phyloP scores from a whole-genome alignment of 2,888 invertebrate species.

The Bedellia somnulentella region DNA sequence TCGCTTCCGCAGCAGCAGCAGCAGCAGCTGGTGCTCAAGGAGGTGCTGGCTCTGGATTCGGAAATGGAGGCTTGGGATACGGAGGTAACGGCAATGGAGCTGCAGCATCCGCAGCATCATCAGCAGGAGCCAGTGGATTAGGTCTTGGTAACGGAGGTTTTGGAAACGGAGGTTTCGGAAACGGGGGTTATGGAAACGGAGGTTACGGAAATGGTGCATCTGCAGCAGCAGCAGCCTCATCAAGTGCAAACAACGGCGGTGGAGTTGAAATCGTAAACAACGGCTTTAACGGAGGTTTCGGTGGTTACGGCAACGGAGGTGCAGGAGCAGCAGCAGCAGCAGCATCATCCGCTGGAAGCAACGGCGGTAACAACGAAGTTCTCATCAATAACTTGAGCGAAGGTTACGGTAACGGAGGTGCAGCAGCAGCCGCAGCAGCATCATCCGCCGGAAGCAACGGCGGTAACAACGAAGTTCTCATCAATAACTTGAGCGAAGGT shows the following conservation, averaged over 20 bases:
- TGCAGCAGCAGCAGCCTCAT: not conserved
- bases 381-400: no score
- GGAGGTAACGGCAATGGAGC: not conserved
- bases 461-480: slow-evolving; percentile 6
- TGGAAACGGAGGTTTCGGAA: no score
- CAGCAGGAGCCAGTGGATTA: not conserved
- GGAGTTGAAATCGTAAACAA: not conserved
- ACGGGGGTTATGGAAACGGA: not conserved
- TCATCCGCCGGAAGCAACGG: slow-evolving; percentile 4
- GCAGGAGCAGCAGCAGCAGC: slow-evolving; percentile 7
- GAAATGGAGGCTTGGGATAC: slow-evolving; percentile 1
- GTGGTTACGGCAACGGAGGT: not conserved
- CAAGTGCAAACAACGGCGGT: not conserved
- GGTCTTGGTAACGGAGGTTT: not conserved
- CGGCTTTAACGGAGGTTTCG: not conserved
- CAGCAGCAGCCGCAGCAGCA: slow-evolving; percentile 5
- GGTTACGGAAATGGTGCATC: not conserved
- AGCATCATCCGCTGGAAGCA: slow-evolving; percentile 8
- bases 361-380: slow-evolving; percentile 2
- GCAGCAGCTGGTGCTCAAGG: slow-evolving; percentile 2
- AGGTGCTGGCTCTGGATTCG: slow-evolving; percentile 1
- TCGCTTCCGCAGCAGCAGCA: not conserved
- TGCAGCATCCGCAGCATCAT: not conserved
- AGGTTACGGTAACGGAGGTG: slow-evolving; percentile 3
- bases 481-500: slow-evolving; percentile 6